Base-by-base conservation (phyloP, 2,888 invertebrate genomes). In the Polymixis flavicincta region DNA sequence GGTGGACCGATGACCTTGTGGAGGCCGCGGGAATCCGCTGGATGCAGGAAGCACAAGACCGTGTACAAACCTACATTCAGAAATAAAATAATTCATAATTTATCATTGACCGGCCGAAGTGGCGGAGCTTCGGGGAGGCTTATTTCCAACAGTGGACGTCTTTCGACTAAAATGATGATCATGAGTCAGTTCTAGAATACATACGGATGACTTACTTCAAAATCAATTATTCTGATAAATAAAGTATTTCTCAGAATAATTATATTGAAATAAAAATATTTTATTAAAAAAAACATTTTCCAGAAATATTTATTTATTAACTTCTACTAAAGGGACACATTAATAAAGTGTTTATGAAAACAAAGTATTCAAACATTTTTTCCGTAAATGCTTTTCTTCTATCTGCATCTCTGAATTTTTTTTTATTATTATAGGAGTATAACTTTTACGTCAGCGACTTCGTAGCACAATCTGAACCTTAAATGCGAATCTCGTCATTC, bases 401-500 rank as follows among this genome's bases (percentile, higher is more conserved):
- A 9, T 32, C 4, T 42, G 17, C 6, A 55, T 55, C 37, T 17
- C n/a, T 42, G 13, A 59, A 59, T 79, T 14, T 75, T 71, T 76
- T 76, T 61, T 45, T 14, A 37, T 37, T 5, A 37, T 5, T 28
- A 66, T 48, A 59, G 37, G n/a, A 66, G 9, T 52, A 42, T 50
- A 63, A 57, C 25, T 70, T 82, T 77, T 77, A 70, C 42, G 54
- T 63, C 48, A 57, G 52, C 32, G 14, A 77, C 55, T 71, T 63
- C 13, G n/a, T 25, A 61, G 17, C 48, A 32, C 55, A 83, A 80
- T 70, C 25, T 78, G 67, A 82, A 68, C 60, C 69, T 57, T 55
- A 78, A 79, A 80, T 42, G 28, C 14, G 42, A 68, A 79, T 79
- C 73, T 57, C 67, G 64, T 65, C 55, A 80, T 73, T 79, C 60